Conservation (phyloP, 2,113 vertebrate species). For the Scatophagus argus region DNA sequence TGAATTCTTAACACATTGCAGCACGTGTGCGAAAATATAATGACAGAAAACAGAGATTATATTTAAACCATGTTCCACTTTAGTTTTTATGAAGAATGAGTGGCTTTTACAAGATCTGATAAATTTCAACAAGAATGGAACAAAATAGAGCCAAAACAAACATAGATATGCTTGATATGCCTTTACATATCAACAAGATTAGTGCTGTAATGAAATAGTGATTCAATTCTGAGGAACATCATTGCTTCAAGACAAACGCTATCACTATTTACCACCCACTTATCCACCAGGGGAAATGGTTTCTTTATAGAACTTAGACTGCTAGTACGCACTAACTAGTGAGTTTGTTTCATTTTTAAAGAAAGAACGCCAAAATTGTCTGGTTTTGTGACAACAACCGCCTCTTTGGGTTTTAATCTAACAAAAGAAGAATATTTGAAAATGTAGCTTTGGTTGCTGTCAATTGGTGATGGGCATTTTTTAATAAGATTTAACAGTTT, state of each 20-base stretch:
- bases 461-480: no score
- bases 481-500: neutral
- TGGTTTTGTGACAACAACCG: neutral
- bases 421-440: neutral
- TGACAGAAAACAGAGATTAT: slow-evolving; percentile 2
- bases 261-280: neutral
- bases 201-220: neutral
- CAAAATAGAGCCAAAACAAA: neutral
- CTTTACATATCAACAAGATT: neutral
- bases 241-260: neutral
- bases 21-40: slow-evolving; percentile 13
- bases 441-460: neutral
- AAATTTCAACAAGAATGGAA: neutral
- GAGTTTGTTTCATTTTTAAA: neutral
- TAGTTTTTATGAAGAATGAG: neutral
- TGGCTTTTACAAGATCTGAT: neutral
- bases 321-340: neutral
- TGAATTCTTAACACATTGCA: slow-evolving; percentile 12
- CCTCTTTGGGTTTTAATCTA: neutral
- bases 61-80: neutral
- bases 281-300: neutral
- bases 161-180: neutral
- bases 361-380: neutral
- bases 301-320: neutral
- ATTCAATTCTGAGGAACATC: neutral